Evolutionary conservation across 2,888 invertebrate genomes (phyloP), one percentile per base, ranked within the genome.

Genomic region (Drosophila putrida): DNA sequence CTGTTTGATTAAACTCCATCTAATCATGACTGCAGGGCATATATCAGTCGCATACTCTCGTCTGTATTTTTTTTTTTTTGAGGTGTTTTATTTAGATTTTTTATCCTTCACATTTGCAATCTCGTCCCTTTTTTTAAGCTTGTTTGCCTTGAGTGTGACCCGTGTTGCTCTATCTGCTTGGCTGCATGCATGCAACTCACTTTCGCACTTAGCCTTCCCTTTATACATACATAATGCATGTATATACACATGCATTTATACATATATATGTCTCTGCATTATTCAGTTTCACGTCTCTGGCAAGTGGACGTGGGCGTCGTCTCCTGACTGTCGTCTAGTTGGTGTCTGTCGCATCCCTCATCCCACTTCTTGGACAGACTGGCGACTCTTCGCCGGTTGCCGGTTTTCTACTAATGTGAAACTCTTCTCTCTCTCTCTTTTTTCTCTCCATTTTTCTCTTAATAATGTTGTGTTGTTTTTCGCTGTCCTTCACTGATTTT

Each of bases 151-250:
- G 71, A 76, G 79, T 79, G 71, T 78, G 88, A 84, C 88, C 83
- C 82, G 51, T 84, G 83, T 71, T 84, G 77, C 79, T 70, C 84
- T 86, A 74, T 86, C 88, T 84, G 88, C 88, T 82, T 69, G 69
- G 74, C 63, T 80, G 85, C 88, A 82, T 84, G 77, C 71, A 80
- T 84, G 88, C 82, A 84, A 88, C 88, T 84, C 83, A 88, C 82
- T 84, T 84, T 84, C 88, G 88, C 83, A 84, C 88, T 87, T 87
- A 63, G 75, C 58, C 53, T 55, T 68, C 63, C 15, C 35, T 31
- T 38, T 13, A 49, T 43, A 35, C 50, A 59, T 35, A 35, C 33
- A 39, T 13, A 53, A 46, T 39, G 38, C 35, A 25, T n/a, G 28
- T 55, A 31, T 6, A 50, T 36, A 47, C 43, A 49, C 25, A 25